A percentile compares a stretch with the other conserved stretches of the same genome.
These are phyloP conservation scores for Acanthurus lineatus DNA, from an alignment of 2,797 vertebrate species.

Conservation along the genomic window DNA sequence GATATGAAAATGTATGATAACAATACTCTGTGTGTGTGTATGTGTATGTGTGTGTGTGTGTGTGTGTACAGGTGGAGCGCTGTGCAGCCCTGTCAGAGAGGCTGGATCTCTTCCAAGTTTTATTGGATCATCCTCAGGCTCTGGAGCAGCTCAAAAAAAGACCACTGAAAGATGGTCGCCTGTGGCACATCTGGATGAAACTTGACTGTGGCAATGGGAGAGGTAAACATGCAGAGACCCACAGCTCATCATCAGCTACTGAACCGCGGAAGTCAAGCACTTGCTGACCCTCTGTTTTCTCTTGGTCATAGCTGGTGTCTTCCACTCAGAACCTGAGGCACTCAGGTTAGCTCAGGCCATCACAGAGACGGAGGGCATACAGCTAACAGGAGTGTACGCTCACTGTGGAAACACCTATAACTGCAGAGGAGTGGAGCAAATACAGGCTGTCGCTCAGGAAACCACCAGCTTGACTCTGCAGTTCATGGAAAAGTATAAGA, in stretches of 20 bases:
- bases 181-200: conserved; percentile 90
- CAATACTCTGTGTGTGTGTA: not conserved
- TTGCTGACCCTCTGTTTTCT: conserved; percentile 8
- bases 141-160: conserved; percentile 78
- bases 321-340: conserved; percentile 78
- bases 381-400: conserved; percentile 87
- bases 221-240: conserved; percentile 73
- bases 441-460: conserved; percentile 84
- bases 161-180: conserved; percentile 73
- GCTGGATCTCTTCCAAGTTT: conserved; percentile 85
- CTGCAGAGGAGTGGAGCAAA: conserved; percentile 81
- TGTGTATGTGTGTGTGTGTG: conserved; percentile 17
- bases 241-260: not conserved
- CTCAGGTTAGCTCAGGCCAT: conserved; percentile 83
- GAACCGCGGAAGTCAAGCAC: not conserved
- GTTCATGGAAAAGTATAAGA: conserved; percentile 87
- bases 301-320: conserved; percentile 81
- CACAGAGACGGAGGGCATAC: conserved; percentile 70
- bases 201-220: conserved; percentile 89
- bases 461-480: conserved; percentile 80
- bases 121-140: conserved; percentile 83
- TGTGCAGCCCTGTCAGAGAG: conserved; percentile 83
- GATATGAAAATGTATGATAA: too few relatives aligned
- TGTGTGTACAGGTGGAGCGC: conserved; percentile 75
- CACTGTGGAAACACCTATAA: conserved; percentile 91